Conservation (phyloP, 2,797 vertebrate species). For the Macropodus opercularis region DNA sequence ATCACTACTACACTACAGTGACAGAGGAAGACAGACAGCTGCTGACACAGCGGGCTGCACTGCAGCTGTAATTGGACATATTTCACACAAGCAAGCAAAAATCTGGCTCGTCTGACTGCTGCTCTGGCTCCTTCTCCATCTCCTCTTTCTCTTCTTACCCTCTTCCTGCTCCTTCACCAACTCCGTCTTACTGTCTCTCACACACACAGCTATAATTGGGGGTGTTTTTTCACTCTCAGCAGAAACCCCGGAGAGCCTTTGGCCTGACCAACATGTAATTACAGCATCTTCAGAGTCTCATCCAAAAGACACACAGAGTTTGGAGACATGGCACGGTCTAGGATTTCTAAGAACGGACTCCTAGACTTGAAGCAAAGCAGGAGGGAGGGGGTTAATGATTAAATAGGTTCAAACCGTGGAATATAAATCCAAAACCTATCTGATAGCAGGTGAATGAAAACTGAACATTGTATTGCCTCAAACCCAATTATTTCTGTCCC, state of each 20-base stretch:
- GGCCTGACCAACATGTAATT: conserved; percentile 82
- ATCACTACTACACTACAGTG: conserved; percentile 70
- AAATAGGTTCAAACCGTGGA: conserved; percentile 41
- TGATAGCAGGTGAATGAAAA: conserved; percentile 34
- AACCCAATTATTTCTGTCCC: conserved; percentile 21
- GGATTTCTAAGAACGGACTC: conserved; percentile 74
- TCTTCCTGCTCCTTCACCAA: conserved; percentile 32
- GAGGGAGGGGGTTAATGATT: conserved; percentile 33
- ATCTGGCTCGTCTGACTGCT: conserved; percentile 53
- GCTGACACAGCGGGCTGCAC: conserved; percentile 77
- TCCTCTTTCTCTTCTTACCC: conserved; percentile 42
- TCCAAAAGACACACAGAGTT: conserved; percentile 72
- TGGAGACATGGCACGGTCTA: conserved; percentile 54
- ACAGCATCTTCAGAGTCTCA: conserved; percentile 80
- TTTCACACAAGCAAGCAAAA: conserved; percentile 72
- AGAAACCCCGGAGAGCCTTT: conserved; percentile 77
- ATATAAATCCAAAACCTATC: conserved; percentile 19
- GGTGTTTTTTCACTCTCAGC: conserved; percentile 74
- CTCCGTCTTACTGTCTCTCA: conserved; percentile 47
- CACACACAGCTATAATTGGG: conserved; percentile 72
- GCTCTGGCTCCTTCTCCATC: conserved; percentile 41
- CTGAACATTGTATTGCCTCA: conserved; percentile 26
- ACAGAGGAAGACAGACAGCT: conserved; percentile 73
- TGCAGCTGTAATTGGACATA: conserved; percentile 80
- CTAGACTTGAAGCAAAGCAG: conserved; percentile 39